These are phyloP conservation scores for Hyposmocoma kahamanoa DNA, from an alignment of 1,140 invertebrate genomes.

Conservation along the genomic window DNA sequence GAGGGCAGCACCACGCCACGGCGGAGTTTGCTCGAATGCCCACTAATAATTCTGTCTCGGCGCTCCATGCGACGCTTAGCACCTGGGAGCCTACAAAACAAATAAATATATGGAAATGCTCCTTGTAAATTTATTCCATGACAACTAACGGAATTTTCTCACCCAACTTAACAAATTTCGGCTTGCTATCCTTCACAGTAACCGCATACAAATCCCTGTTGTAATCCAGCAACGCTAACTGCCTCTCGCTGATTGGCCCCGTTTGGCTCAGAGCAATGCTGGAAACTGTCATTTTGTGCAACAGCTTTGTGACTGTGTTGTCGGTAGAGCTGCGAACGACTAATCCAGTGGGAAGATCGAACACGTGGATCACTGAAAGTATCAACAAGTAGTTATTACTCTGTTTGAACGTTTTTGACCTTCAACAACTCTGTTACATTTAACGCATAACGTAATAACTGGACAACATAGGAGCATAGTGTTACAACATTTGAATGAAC, in stretches of 20 bases:
- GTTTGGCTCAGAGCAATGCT: constrained; percentile 87
- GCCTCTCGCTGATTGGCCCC: constrained; percentile 74
- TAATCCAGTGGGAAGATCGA: constrained; percentile 84
- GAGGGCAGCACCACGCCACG: constrained; percentile 63
- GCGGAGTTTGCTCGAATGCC: constrained; percentile 56
- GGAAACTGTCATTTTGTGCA: constrained; percentile 79
- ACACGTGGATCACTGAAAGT: constrained; percentile 88
- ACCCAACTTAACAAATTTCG: constrained; percentile 86
- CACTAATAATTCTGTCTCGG: constrained; percentile 58
- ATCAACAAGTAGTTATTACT: no score
- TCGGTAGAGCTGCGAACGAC: constrained; percentile 75
- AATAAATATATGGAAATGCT: neutral
- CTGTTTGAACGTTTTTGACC: no score
- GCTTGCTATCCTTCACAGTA: constrained; percentile 79
- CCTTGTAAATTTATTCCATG: neutral
- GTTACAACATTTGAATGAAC: no score
- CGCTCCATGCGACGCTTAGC: constrained; percentile 62
- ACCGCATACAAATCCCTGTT: constrained; percentile 69
- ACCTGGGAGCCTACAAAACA: constrained; percentile 55
- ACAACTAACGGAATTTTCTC: constrained; percentile 9
- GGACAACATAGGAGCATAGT: no score
- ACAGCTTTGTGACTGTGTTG: constrained; percentile 77
- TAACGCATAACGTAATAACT: no score
- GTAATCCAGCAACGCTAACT: constrained; percentile 63
- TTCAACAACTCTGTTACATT: no score